Percentiles rank a stretch among this genome's conserved stretches.
Evolutionary conservation across 2,797 vertebrate species (phyloP).

Genomic region (Amblyopsis hoosieri): DNA sequence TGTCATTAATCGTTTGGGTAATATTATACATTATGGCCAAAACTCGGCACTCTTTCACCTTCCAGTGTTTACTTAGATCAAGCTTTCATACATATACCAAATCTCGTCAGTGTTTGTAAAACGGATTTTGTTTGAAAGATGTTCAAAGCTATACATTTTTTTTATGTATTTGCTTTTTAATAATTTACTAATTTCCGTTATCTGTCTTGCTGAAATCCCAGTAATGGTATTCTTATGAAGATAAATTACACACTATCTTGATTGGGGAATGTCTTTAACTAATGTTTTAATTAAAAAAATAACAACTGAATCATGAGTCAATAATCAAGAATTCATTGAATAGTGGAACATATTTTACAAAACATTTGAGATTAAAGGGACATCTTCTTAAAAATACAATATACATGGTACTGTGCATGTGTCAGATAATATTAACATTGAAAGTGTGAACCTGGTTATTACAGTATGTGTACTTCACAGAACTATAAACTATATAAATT

Average conservation of each 20-base stretch:
- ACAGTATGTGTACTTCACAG: constrained; percentile 4
- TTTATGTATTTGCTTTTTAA: too few relatives aligned
- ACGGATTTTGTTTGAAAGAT: neutral
- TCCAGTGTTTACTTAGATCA: too few relatives aligned
- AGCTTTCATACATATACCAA: too few relatives aligned
- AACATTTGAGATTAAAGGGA: constrained; percentile 30
- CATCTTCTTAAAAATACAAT: constrained; percentile 23
- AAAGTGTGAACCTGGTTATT: constrained; percentile 8
- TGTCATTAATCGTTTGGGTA: too few relatives aligned
- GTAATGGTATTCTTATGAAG: too few relatives aligned
- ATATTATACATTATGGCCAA: too few relatives aligned
- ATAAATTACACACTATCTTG: too few relatives aligned
- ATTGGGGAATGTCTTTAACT: too few relatives aligned
- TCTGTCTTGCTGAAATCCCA: neutral
- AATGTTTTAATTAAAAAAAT: constrained; percentile 25
- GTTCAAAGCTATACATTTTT: too few relatives aligned
- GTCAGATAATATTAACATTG: neutral
- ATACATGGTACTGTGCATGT: constrained; percentile 29
- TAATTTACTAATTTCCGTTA: neutral
- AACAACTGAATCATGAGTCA: neutral
- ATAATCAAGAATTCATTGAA: constrained; percentile 25
- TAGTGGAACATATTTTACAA: constrained; percentile 41
- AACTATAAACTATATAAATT: constrained; percentile 13
- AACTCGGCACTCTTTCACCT: too few relatives aligned
- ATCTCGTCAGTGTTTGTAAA: neutral